Evolutionary conservation across 2,888 invertebrate genomes (phyloP), one percentile per base, ranked within the genome.

Genomic region (Melinaea menophilus): DNA sequence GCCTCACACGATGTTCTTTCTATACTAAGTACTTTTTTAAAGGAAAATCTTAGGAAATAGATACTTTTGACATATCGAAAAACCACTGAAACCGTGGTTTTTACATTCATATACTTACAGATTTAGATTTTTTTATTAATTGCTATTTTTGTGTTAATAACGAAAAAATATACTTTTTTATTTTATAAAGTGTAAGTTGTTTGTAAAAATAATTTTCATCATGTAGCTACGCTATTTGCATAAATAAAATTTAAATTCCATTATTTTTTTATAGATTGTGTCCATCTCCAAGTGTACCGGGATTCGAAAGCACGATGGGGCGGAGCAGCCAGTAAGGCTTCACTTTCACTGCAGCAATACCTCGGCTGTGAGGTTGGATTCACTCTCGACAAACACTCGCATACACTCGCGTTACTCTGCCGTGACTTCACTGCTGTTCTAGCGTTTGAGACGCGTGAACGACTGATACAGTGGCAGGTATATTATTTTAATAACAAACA

Each of bases 381-480:
- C 88, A 95, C 96, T 63, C 92, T 97, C 77, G 97, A 97, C 91
- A 96, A 96, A 86, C 97, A 97, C 89, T 95, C 95, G 67, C 95
- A 97, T 88, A 97, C 97, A 57, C 93, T 97, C 77, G 97, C 97
- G 70, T 95, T 97, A 73, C 93, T 97, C 71, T 97, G 97, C 84
- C 94, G 95, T 74, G 96, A 97, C 82, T 94, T 95, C 69, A 95
- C 95, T 61, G 95, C 96, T 56, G 93, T 97, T 48, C 92, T 97
- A 69, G 97, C 97, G 31, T 97, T 97, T 84, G 96, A 97, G 82
- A 95, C 95, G 64, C 91, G 97, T 69, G 97, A 97, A 86, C 91
- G 95, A 46, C 93, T 97, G 73, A 95, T 97, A 80, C 96, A 97
- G 87, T 98, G 97, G 97, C 96, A 97, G 92, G 91, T 85, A 60